Base-by-base conservation (phyloP, 2,888 invertebrate genomes). In the Scaptomyza flava region DNA sequence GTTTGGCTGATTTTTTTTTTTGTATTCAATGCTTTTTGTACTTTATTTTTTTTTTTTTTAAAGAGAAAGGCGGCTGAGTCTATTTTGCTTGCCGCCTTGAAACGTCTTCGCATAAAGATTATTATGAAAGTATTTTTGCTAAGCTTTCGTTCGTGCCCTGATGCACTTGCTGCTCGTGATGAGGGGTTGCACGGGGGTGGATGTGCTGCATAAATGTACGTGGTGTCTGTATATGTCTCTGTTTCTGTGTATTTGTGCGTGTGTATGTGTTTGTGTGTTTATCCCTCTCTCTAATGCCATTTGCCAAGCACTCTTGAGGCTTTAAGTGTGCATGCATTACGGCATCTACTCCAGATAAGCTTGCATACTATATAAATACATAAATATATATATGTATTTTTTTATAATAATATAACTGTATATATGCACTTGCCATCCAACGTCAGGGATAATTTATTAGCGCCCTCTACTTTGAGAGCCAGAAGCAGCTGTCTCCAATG, bases 71-170 rank as follows among this genome's bases (percentile, higher is more conserved):
- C 38, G 38, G 14, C 36, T 46, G 36, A 42, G 38, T 23, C 34
- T n/a, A 34, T 59, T 56, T 62, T 42, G 58, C 45, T 36, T 20
- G 36, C 54, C 52, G 50, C 50, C 59, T 53, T 43, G 51, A 66
- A 79, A 79, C 72, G 79, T 66, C 68, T 72, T 74, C 72, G 74
- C 83, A 83, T 81, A 83, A 82, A 81, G 81, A 81, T 81, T 81
- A 81, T 81, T 81, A 83, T 82, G 79, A 82, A 82, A 82, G 83
- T 81, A 73, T 78, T 77, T 83, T 75, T 75, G 68, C 75, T 67
- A 79, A 81, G 81, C 83, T 81, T 66, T 71, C 59, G 61, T 62
- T 59, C 57, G 72, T 67, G 59, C 57, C 57, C 46, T 60, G 54
- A 43, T 60, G 54, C 57, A 65, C 61, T 48, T 56, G 67, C 60